Evolutionary conservation across 2,888 invertebrate genomes (phyloP).

Genomic region (Baccha elongata): DNA sequence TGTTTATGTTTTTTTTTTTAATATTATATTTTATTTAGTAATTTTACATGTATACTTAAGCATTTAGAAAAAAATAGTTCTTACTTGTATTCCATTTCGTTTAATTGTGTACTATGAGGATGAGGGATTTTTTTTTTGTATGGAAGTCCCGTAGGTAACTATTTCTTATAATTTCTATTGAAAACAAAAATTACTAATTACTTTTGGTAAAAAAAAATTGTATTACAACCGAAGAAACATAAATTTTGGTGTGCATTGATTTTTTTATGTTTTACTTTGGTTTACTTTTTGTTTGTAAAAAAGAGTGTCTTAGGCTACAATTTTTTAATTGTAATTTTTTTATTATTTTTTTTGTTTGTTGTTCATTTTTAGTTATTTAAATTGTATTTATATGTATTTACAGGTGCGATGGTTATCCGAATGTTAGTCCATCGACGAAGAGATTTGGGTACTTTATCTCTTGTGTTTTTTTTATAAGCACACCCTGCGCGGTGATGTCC

Average conservation of each 20-base stretch:
- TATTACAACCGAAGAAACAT: constrained; percentile 31
- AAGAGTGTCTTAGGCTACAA: constrained; percentile 74
- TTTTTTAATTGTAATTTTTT: constrained; percentile 74
- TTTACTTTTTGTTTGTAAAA: constrained; percentile 70
- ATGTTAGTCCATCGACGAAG: constrained; percentile 79
- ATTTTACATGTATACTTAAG: constrained; percentile 69
- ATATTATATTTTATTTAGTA: constrained; percentile 58
- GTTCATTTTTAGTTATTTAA: constrained; percentile 66
- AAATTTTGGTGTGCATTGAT: constrained; percentile 42
- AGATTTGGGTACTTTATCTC: constrained; percentile 82
- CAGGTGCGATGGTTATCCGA: constrained; percentile 81
- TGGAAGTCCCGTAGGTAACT: constrained; percentile 53
- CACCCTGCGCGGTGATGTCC: constrained; percentile 83
- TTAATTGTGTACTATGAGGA: constrained; percentile 51
- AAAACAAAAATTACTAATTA: constrained; percentile 11
- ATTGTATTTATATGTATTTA: constrained; percentile 78
- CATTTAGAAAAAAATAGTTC: constrained; percentile 52
- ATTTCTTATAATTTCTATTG: constrained; percentile 39
- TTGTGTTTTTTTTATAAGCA: constrained; percentile 76
- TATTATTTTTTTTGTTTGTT: constrained; percentile 68
- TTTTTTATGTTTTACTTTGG: constrained; percentile 71
- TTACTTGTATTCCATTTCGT: constrained; percentile 42
- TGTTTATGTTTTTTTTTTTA: constrained; percentile 59
- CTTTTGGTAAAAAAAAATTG: constrained; percentile 22
- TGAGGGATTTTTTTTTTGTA: constrained; percentile 43